These are phyloP conservation scores for Lottia scabra DNA, from an alignment of 2,888 invertebrate genomes.

Conservation along the genomic window DNA sequence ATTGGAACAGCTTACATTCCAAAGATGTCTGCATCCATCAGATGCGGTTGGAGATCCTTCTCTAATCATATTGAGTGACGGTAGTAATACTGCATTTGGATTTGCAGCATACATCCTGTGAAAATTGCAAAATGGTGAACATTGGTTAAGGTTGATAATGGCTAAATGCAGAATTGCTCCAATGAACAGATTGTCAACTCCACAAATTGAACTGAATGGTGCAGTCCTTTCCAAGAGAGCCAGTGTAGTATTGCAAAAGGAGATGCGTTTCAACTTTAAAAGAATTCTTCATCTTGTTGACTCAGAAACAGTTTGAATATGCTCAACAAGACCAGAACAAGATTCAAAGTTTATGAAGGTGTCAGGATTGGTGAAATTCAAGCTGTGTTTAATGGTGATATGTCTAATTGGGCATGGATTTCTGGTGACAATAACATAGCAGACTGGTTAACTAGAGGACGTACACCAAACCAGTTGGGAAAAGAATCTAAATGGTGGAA, in stretches of 20 bases:
- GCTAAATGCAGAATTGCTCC: conserved; percentile 16
- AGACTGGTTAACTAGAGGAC: conserved; percentile 15
- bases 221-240: conserved; percentile 11
- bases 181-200: conserved; percentile 6
- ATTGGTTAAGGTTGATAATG: conserved; percentile 11
- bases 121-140: background rate
- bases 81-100: conserved; percentile 9
- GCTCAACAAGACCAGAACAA: conserved; percentile 9
- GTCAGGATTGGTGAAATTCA: conserved; percentile 17
- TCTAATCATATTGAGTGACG: conserved; percentile 13
- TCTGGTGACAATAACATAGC: conserved; percentile 7
- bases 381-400: conserved; percentile 6
- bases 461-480: background rate
- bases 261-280: conserved; percentile 7
- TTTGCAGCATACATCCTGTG: conserved; percentile 17
- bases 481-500: conserved; percentile 5
- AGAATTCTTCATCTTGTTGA: conserved; percentile 4
- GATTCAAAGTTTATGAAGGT: conserved; percentile 11
- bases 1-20: conserved; percentile 5
- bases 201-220: conserved; percentile 16
- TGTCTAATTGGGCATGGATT: conserved; percentile 13
- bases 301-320: conserved; percentile 15
- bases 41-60: conserved; percentile 1
- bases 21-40: conserved; percentile 6
- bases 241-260: conserved; percentile 1